Conservation (phyloP, 1,140 invertebrate species). For the Papilio polyxenes region DNA sequence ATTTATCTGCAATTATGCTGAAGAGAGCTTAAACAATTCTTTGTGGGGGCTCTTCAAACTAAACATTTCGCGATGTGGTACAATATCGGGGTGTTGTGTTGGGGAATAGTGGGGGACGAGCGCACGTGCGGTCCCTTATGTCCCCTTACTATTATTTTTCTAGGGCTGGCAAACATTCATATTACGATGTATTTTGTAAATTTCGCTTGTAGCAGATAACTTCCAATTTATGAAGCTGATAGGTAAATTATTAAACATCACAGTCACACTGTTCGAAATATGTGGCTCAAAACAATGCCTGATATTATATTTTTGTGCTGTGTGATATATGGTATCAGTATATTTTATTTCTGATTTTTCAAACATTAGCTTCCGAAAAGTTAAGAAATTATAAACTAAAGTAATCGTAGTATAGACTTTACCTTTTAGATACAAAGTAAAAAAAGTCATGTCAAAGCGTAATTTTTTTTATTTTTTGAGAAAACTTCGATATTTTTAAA, state of each 20-base stretch:
- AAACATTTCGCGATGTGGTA: constrained; percentile 67
- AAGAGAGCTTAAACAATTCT: constrained; percentile 57
- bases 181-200: background rate
- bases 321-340: background rate
- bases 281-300: too few species aligned
- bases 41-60: constrained; percentile 53
- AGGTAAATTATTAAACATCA: background rate
- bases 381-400: background rate
- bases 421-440: background rate
- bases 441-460: background rate
- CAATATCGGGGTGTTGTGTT: constrained; percentile 56
- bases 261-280: background rate
- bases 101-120: constrained; percentile 50
- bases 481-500: constrained; percentile 27
- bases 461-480: background rate
- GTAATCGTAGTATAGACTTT: background rate
- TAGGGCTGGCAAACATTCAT: constrained; percentile 34
- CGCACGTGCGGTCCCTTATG: constrained; percentile 73
- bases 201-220: background rate
- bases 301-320: too few species aligned
- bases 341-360: background rate
- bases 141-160: constrained; percentile 43
- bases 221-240: too few species aligned
- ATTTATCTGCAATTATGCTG: constrained; percentile 72
- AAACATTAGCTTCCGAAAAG: background rate